Base-by-base conservation (phyloP, 2,113 vertebrate species). In the Emydura subglobosa region DNA sequence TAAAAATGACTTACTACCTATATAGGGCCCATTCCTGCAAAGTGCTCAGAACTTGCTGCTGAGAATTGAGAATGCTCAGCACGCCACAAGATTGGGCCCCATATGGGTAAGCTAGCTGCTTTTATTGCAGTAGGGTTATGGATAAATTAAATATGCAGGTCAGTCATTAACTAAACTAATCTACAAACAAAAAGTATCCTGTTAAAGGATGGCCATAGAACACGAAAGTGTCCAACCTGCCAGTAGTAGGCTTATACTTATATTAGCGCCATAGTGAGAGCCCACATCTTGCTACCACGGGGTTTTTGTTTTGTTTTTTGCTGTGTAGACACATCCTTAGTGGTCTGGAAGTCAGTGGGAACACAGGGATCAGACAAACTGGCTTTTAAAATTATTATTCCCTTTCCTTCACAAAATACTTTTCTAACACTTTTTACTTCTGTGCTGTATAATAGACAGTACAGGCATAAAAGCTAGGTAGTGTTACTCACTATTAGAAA, bases 1-100 rank as follows among this genome's bases (percentile, higher is more conserved):
- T n/a, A 14, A 79, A 86, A 91, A 2, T 10, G 2, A 6, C 11
- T 2, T 57, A 81, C 39, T 0, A 0, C 10, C 76, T 88, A 47
- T 1, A 22, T 49, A 27, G 24, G 24, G 51, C 50, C 44, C 74
- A 16, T 27, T 78, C 42, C 25, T 44, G 22, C 12, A 44, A 76
- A 76, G 68, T 72, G 21, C 4, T 5, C 17, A 72, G 24, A 44
- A 47, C 10, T 25, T 29, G 22, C 44, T 47, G 44, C 7, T 47
- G 12, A 25, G 39, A 47, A 72, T 39, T 39, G 65, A 72, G 9
- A 17, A 17, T 39, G 65, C n/a, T 34, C 68, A 74, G 68, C 68
- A 74, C 21, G 22, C 68, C 39, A 42, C 22, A 47, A 13, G 42
- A 44, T 76, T 44, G 21, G 42, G 25, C 12, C 24, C 44, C 25